Evolutionary conservation across 2,888 invertebrate species (phyloP).

Genomic region (Watsonalla cultraria): DNA sequence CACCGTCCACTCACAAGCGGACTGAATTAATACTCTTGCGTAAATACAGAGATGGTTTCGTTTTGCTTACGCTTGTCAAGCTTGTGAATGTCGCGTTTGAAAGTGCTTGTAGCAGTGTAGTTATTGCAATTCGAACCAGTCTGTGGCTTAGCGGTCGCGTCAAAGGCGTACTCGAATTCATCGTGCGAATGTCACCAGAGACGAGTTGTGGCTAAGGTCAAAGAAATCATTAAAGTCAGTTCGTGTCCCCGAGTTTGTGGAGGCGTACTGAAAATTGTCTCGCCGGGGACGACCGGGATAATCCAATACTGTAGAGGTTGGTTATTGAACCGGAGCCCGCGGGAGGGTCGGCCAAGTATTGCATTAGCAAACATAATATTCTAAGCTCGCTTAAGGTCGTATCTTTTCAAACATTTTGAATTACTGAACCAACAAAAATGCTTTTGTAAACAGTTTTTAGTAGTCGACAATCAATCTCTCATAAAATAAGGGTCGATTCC

Average conservation of each 20-base stretch:
- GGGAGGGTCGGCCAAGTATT: slow-evolving; percentile 17
- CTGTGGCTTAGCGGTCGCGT: slow-evolving; percentile 41
- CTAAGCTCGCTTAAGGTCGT: not conserved
- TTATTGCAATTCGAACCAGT: slow-evolving; percentile 23
- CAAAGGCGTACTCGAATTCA: slow-evolving; percentile 48
- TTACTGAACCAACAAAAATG: slow-evolving; percentile 7
- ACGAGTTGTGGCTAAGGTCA: slow-evolving; percentile 55
- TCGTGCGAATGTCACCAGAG: slow-evolving; percentile 52
- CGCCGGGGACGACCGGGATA: slow-evolving; percentile 53
- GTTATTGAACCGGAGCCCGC: slow-evolving; percentile 33
- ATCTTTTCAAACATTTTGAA: slow-evolving; percentile 14
- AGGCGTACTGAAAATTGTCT: slow-evolving; percentile 60
- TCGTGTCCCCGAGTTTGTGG: slow-evolving; percentile 47
- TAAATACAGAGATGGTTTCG: slow-evolving; percentile 39
- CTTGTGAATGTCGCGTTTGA: slow-evolving; percentile 16
- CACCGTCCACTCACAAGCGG: slow-evolving; percentile 53
- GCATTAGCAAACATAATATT: too few relatives aligned
- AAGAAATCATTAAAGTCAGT: slow-evolving; percentile 54
- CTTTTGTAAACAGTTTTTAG: not conserved
- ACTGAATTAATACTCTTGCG: slow-evolving; percentile 55
- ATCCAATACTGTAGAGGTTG: slow-evolving; percentile 51
- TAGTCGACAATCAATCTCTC: not conserved
- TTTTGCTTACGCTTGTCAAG: slow-evolving; percentile 26
- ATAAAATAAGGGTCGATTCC: slow-evolving; percentile 13
- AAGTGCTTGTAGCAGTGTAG: slow-evolving; percentile 7